phyloP scores from a whole-genome alignment of 2,113 vertebrate species.

The Oryzias curvinotus region DNA sequence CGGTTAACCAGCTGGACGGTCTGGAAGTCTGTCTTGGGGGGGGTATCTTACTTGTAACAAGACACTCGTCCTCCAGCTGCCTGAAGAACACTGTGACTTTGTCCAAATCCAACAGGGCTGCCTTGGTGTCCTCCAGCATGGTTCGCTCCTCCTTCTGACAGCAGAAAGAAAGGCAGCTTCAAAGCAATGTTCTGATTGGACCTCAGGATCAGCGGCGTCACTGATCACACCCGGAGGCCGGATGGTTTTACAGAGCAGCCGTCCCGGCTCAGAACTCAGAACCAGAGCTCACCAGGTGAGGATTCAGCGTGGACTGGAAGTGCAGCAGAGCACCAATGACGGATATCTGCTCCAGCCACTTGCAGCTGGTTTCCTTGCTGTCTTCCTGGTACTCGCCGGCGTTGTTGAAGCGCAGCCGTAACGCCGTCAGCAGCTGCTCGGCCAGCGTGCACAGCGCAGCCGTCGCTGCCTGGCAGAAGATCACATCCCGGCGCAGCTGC shows the following conservation, averaged over 20 bases:
- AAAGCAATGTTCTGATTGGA: background rate
- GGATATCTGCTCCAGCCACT: conserved; percentile 96
- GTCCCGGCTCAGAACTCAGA: background rate
- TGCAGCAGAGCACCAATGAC: conserved; percentile 88
- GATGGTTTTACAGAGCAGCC: too few relatives aligned
- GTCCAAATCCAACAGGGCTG: conserved; percentile 90
- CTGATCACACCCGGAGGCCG: too few relatives aligned
- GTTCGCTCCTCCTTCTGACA: conserved; percentile 88
- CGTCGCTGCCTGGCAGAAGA: conserved; percentile 94
- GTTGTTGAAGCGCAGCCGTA: conserved; percentile 92
- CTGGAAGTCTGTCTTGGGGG: conserved; percentile 37
- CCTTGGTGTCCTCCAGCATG: conserved; percentile 95
- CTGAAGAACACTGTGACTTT: conserved; percentile 93
- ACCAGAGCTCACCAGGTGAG: conserved; percentile 79
- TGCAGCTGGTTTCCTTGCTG: conserved; percentile 93
- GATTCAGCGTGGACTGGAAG: conserved; percentile 91
- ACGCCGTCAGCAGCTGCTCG: conserved; percentile 89
- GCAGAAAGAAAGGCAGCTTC: conserved; percentile 18
- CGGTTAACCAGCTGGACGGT: conserved; percentile 44
- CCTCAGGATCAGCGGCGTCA: too few relatives aligned
- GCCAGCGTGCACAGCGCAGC: conserved; percentile 89
- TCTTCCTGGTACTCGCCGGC: conserved; percentile 94
- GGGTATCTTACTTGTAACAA: conserved; percentile 88
- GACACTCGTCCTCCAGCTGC: conserved; percentile 88
- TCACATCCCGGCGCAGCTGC: conserved; percentile 89